Conservation (phyloP, 2,888 invertebrate species). For the Torymus aiolomorphi region DNA sequence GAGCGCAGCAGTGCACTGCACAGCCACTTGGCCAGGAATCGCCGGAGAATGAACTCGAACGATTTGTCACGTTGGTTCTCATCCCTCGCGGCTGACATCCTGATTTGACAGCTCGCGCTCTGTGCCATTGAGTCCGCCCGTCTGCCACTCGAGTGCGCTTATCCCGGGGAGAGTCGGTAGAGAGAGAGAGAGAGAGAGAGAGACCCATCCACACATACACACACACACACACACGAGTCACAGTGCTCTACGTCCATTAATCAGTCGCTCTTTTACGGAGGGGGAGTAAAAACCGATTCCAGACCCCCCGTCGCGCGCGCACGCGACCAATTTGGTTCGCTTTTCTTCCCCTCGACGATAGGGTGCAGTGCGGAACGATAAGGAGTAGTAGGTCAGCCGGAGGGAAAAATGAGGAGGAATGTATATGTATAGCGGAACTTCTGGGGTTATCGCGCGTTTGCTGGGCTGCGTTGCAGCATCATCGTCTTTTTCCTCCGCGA, state of each 20-base stretch:
- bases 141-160: not conserved
- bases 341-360: not conserved
- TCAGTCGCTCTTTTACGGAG: slow-evolving; percentile 30
- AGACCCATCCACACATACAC: too few species aligned
- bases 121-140: not conserved
- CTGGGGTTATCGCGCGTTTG: not conserved
- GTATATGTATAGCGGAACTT: not conserved
- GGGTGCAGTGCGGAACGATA: too few species aligned
- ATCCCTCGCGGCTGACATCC: slow-evolving; percentile 26
- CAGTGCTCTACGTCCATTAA: slow-evolving; percentile 19
- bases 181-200: slow-evolving; percentile 6
- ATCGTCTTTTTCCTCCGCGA: not conserved
- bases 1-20: not conserved
- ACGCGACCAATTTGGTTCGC: slow-evolving; percentile 16
- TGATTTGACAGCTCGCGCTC: slow-evolving; percentile 40
- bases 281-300: slow-evolving; percentile 25
- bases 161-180: not conserved
- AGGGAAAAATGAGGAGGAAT: slow-evolving; percentile 20
- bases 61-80: slow-evolving; percentile 41
- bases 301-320: not conserved
- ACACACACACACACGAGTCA: not conserved
- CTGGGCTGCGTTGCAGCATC: slow-evolving; percentile 2
- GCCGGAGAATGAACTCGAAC: slow-evolving; percentile 36
- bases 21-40: slow-evolving; percentile 8
- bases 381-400: not conserved